Evolutionary conservation across 2,888 invertebrate genomes (phyloP), one percentile per base, ranked within the genome.

Genomic region (Melangyna quadrimaculata): DNA sequence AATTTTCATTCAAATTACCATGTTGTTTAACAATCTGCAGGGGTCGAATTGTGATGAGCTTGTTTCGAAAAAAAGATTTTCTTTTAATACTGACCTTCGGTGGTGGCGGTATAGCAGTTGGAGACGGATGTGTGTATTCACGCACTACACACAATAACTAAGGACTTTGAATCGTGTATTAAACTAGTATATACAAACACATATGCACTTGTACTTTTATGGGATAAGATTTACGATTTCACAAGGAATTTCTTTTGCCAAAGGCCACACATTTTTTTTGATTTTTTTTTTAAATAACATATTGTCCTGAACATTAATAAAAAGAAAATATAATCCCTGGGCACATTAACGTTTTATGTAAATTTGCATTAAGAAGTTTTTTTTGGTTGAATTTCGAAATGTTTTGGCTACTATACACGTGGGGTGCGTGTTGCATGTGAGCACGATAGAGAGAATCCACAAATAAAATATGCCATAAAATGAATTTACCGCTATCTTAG

Each of bases 341-440:
- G 40, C 17, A 35, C 55, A 65, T 63, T 48, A 24, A 40, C 24
- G 57, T 72, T 40, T 51, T 40, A 67, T 53, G 71, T 53, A 61
- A 72, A 77, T 82, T 72, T 43, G 22, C 17, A 45, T 65, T 19
- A 43, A 2, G 45, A 55, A 37, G 48, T 59, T 74, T 61, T 14
- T 35, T 35, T 32, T 27, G 27, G 1, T 63, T 63, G 7, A 40
- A 43, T 40, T 27, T 43, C 2, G n/a, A 63, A 63, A 63, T n/a
- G 0, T 10, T 40, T 40, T 27, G 8, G 40, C 27, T 27, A 63
- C 61, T 7, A n/a, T n/a, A 29, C 14, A 6, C 14, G 24, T 43
- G 40, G 57, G 40, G 35, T 67, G 71, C 59, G 72, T 43, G 72
- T 77, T 57, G 72, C 81, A 77, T 77, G 81, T 53, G 29, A 65